A percentile compares a stretch with the other conserved stretches of the same genome.
Conservation (phyloP, 2,113 vertebrate species). For the Pygoscelis antarcticus region DNA sequence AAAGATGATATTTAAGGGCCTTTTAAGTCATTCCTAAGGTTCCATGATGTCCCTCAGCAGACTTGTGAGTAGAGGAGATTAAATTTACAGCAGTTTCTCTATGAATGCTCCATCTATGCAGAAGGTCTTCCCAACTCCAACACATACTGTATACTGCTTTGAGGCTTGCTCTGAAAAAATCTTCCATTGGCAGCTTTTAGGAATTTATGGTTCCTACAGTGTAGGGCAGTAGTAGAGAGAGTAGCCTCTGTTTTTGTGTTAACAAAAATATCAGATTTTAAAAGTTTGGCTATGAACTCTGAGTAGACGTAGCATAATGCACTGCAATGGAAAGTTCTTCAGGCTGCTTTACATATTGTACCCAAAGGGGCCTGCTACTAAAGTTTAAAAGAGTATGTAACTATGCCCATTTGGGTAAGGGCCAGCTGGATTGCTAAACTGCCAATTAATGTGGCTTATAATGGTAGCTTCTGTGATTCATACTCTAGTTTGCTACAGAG, state of each 20-base stretch:
- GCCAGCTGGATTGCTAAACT: neutral
- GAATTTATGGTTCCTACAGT: neutral
- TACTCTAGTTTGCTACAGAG: neutral
- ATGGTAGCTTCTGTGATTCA: neutral
- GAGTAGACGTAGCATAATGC: neutral
- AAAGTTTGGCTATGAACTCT: neutral
- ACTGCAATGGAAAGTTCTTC: neutral
- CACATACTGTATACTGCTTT: neutral
- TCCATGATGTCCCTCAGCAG: neutral
- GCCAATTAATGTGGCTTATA: neutral
- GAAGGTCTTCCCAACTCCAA: neutral
- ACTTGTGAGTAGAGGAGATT: neutral
- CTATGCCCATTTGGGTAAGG: neutral
- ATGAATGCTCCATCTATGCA: neutral
- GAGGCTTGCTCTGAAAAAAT: neutral
- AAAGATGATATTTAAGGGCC: neutral
- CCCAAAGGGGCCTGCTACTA: neutral
- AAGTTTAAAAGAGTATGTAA: neutral
- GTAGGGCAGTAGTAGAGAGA: neutral
- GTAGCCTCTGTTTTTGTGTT: neutral
- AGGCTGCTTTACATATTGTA: neutral
- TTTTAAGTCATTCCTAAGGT: neutral
- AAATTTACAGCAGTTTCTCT: neutral
- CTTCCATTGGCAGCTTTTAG: neutral
- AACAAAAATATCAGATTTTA: neutral